Conservation (phyloP, 2,113 vertebrate species). For the Paradisaea rubra region DNA sequence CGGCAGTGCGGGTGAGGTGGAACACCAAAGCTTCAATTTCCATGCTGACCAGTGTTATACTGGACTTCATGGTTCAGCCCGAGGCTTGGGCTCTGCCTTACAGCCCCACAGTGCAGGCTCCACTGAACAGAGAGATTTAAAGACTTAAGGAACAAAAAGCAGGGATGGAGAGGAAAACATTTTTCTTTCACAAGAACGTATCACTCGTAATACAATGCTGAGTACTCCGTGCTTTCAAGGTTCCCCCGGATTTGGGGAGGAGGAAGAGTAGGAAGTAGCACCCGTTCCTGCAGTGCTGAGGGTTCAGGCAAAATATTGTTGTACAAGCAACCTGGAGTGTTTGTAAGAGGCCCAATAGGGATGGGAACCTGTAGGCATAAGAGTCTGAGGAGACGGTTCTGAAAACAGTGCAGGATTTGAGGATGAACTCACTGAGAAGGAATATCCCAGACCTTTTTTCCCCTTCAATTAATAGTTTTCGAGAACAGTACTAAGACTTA, state of each 20-base stretch:
- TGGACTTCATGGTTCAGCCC: too few relatives aligned
- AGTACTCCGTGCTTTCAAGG: not conserved
- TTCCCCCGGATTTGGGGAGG: accelerated
- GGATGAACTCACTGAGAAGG: not conserved
- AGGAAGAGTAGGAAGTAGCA: not conserved
- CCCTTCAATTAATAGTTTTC: not conserved
- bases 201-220: not conserved
- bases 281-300: accelerated
- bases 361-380: not conserved
- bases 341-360: not conserved
- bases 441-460: not conserved
- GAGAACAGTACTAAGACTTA: not conserved
- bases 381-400: not conserved
- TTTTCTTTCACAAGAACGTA: not conserved
- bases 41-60: not conserved
- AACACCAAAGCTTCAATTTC: not conserved
- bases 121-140: not conserved
- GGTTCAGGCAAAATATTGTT: not conserved
- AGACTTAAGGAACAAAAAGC: not conserved
- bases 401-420: accelerated
- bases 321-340: not conserved
- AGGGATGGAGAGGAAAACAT: not conserved
- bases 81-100: not conserved
- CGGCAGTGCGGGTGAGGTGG: not conserved
- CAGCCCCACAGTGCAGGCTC: not conserved